These are phyloP conservation scores for Echiichthys vipera DNA, from an alignment of 2,797 vertebrate genomes.

Conservation along the genomic window DNA sequence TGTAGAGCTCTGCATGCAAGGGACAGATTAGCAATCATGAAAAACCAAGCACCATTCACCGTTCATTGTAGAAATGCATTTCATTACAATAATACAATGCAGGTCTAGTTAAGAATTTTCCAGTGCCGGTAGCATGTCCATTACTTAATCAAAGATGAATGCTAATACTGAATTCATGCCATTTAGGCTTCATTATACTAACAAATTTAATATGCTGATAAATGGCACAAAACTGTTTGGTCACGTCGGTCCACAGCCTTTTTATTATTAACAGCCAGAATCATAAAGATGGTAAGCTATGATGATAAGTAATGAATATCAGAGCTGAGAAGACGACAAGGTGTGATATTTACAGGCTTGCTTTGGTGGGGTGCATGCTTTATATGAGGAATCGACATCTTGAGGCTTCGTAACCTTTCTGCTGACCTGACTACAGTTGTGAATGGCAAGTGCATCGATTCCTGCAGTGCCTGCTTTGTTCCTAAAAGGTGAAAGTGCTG, in stretches of 20 bases:
- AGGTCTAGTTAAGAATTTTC: conserved; percentile 43
- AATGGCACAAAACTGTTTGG: conserved; percentile 55
- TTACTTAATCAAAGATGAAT: conserved; percentile 72
- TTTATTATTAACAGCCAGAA: conserved; percentile 34
- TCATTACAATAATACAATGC: conserved; percentile 68
- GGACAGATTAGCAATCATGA: no score
- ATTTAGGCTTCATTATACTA: conserved; percentile 71
- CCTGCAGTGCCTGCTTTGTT: conserved; percentile 50
- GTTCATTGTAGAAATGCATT: conserved; percentile 61
- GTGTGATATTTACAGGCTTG: conserved; percentile 6
- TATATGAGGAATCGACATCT: conserved; percentile 65
- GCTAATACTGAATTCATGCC: conserved; percentile 67
- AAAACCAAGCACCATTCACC: conserved; percentile 23
- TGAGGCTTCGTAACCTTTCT: conserved; percentile 76
- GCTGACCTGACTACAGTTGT: conserved; percentile 70
- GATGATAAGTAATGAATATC: conserved; percentile 41
- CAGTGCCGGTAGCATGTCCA: conserved; percentile 44
- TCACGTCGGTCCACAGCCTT: conserved; percentile 46
- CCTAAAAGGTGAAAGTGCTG: conserved; percentile 54
- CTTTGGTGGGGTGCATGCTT: conserved; percentile 37
- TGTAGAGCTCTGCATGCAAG: no score
- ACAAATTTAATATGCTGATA: conserved; percentile 59
- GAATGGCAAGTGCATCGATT: conserved; percentile 80
- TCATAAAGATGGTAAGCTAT: conserved; percentile 38
- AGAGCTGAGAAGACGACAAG: no score